A percentile compares a stretch with the other conserved stretches of the same genome.
These are phyloP conservation scores for Agonopterix arenella DNA, from an alignment of 2,888 invertebrate genomes.

Conservation along the genomic window DNA sequence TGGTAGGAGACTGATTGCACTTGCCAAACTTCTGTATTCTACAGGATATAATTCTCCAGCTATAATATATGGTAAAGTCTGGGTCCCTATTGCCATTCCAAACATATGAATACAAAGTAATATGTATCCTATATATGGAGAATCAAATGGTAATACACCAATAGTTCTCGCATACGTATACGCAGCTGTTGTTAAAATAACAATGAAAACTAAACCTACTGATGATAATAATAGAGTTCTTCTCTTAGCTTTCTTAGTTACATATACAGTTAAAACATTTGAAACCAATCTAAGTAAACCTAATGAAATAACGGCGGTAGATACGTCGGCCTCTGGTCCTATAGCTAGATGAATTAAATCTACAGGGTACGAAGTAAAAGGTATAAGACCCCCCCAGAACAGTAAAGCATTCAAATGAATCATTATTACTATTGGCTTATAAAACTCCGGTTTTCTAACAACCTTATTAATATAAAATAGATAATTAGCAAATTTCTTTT, in stretches of 20 bases:
- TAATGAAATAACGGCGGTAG: conserved; percentile 46
- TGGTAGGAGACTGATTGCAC: conserved; percentile 48
- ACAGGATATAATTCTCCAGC: conserved; percentile 82
- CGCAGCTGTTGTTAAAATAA: conserved; percentile 34
- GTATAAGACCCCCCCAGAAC: conserved; percentile 49
- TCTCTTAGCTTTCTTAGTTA: conserved; percentile 51
- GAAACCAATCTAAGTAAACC: conserved; percentile 52
- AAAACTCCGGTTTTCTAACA: conserved; percentile 41
- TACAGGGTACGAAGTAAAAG: conserved; percentile 41
- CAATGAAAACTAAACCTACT: conserved; percentile 34
- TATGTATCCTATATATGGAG: conserved; percentile 35
- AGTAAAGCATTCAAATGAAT: conserved; percentile 45
- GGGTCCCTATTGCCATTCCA: conserved; percentile 73
- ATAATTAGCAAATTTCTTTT: background rate
- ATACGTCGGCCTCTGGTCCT: conserved; percentile 33
- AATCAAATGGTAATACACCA: conserved; percentile 28
- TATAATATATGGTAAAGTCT: conserved; percentile 81
- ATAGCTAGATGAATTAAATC: conserved; percentile 46
- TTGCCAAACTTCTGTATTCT: conserved; percentile 76
- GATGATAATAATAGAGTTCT: conserved; percentile 44
- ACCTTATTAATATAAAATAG: background rate
- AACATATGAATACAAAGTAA: conserved; percentile 61
- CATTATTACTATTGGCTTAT: conserved; percentile 51
- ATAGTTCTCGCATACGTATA: conserved; percentile 37
- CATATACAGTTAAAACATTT: conserved; percentile 40